Evolutionary conservation across 2,113 vertebrate genomes (phyloP), one percentile per base, ranked within the genome.

Genomic region (Hemicordylus capensis): DNA sequence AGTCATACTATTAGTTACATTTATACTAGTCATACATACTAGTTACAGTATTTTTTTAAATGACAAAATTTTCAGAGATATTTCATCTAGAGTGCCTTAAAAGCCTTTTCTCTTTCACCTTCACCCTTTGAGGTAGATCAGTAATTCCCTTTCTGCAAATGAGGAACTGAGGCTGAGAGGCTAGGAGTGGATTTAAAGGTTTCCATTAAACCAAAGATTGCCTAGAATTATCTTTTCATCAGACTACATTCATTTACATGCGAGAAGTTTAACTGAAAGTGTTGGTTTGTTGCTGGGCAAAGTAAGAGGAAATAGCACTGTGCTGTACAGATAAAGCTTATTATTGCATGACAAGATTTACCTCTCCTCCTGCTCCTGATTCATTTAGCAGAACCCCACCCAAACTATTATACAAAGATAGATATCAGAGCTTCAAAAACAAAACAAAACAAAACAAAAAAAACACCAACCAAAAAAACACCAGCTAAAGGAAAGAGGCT

Each of bases 221-320:
- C 31, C 48, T 17, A 69, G 34, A 69, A 34, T 7, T 4, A 20
- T 74, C 46, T 58, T 20, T 6, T 51, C 75, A 37, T 56, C 31
- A 56, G 19, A 39, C 20, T 17, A 58, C 75, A 6, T 44, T 44
- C 34, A 7, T 44, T 44, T 44, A 61, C 11, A 19, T 28, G 34
- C 4, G 54, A 26, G 1, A 61, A 15, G 10, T 44, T 61, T 79
- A 58, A 48, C 26, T 44, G 70, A 24, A 86, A 84, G 75, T 0
- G 0, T 3, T 0, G 0, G 59, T 63, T 34, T 48, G 19, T 37
- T 58, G 4, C 28, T 51, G 9, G 34, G 15, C 0, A 9, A 56
- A 81, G 10, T 8, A 39, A 34, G 9, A 75, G 17, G 20, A 86
- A 24, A 1, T 0, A 17, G 6, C 54, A 56, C 24, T 28, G 0